Conservation (phyloP, 2,888 invertebrate genomes). For the Drosophila helvetica region DNA sequence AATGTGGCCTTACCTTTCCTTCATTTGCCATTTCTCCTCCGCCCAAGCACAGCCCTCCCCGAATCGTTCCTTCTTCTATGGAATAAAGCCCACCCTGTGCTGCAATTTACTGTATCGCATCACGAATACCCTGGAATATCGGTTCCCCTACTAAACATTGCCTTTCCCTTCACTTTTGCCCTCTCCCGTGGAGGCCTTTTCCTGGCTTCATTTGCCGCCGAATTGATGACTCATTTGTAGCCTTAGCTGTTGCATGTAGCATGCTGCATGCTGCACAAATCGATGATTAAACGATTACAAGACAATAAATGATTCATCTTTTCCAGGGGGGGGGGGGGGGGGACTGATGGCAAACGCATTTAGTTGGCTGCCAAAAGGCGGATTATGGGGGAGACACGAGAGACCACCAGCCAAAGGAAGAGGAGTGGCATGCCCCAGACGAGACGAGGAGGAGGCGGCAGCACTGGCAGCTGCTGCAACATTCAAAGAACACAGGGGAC, state of each 20-base stretch:
- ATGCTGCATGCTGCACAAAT: slow-evolving; percentile 46
- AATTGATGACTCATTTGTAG: slow-evolving; percentile 68
- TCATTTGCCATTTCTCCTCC: background rate
- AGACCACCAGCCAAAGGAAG: slow-evolving; percentile 6
- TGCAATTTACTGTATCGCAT: background rate
- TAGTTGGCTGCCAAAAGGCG: slow-evolving; percentile 65
- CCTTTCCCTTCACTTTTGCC: background rate
- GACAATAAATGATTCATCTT: slow-evolving; percentile 76
- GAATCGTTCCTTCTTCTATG: background rate
- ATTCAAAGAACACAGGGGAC: background rate
- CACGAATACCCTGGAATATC: background rate
- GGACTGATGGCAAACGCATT: slow-evolving; percentile 59
- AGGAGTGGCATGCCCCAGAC: background rate
- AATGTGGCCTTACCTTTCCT: background rate
- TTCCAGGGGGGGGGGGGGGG: slow-evolving; percentile 67
- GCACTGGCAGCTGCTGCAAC: background rate
- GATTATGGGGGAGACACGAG: slow-evolving; percentile 62
- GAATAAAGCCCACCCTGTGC: background rate
- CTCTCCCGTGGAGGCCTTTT: background rate
- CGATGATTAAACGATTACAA: slow-evolving; percentile 73
- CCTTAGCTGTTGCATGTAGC: slow-evolving; percentile 19
- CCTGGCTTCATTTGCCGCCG: slow-evolving; percentile 13
- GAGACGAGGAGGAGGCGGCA: background rate
- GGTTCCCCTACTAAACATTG: background rate
- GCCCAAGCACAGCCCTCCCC: fast-evolving